phyloP scores from a whole-genome alignment of 2,113 vertebrate genomes.

The Hucho hucho region DNA sequence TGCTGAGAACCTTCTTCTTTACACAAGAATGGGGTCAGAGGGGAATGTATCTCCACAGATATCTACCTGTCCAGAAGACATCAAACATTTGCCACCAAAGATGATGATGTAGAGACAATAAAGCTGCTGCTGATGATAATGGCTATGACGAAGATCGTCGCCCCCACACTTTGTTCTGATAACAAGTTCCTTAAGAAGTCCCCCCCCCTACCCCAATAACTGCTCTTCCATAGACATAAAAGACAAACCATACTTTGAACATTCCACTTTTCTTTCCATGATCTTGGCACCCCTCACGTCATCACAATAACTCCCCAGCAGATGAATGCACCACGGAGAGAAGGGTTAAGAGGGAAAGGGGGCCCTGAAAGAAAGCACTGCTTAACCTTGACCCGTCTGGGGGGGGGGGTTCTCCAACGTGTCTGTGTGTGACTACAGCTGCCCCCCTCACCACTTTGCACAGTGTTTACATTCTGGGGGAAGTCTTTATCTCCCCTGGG shows the following conservation, averaged over 20 bases:
- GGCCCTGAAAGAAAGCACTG: conserved; percentile 67
- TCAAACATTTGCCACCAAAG: too few species aligned
- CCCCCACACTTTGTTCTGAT: too few species aligned
- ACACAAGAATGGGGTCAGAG: too few species aligned
- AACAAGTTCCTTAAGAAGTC: too few species aligned
- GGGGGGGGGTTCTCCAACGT: conserved; percentile 35
- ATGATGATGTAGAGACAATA: too few species aligned
- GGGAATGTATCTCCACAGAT: too few species aligned
- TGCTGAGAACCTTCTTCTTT: too few species aligned
- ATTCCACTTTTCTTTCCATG: conserved; percentile 35
- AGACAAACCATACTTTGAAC: conserved; percentile 5
- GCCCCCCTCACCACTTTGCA: conserved; percentile 74
- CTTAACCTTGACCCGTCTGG: conserved; percentile 79
- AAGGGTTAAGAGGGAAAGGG: conserved; percentile 76
- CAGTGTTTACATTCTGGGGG: conserved; percentile 79
- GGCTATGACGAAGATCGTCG: too few species aligned
- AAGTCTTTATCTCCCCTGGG: conserved; percentile 76
- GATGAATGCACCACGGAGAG: conserved; percentile 20
- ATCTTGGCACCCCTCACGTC: conserved; percentile 34
- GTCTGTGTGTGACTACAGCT: conserved; percentile 68
- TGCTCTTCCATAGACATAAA: too few species aligned
- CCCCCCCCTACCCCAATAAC: too few species aligned
- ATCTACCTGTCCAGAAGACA: too few species aligned
- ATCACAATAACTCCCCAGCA: conserved; percentile 44
- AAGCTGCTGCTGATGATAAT: too few species aligned